A percentile compares a stretch with the other conserved stretches of the same genome.
Evolutionary conservation across 1,140 invertebrate genomes (phyloP).

Genomic region (Lithobius niger): DNA sequence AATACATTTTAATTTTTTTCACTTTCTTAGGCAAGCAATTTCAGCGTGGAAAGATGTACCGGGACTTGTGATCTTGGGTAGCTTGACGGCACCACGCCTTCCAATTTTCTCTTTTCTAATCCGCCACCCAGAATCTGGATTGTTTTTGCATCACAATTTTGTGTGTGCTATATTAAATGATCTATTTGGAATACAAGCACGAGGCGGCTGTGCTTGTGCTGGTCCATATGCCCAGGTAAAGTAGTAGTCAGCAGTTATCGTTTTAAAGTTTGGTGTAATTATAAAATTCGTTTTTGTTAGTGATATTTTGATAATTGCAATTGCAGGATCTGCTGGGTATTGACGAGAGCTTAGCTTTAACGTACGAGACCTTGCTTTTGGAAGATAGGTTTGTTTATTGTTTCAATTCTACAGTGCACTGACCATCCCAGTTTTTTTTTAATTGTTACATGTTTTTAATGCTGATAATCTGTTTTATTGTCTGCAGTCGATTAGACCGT

Average conservation of each 20-base stretch:
- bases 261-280: no score
- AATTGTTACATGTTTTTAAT: constrained; percentile 1
- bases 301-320: background rate
- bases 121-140: constrained; percentile 52
- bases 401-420: background rate
- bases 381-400: constrained; percentile 46
- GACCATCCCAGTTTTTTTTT: constrained; percentile 11
- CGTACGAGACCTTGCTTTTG: constrained; percentile 59
- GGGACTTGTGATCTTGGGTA: constrained; percentile 67
- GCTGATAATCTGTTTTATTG: constrained; percentile 11
- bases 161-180: constrained; percentile 77
- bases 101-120: constrained; percentile 80
- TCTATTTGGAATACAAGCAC: constrained; percentile 78
- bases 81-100: constrained; percentile 46
- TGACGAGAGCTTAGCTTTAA: constrained; percentile 51
- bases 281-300: no score
- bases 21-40: no score
- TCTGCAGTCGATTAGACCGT: constrained; percentile 40
- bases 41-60: constrained; percentile 25
- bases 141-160: constrained; percentile 82
- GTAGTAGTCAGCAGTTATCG: no score
- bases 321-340: constrained; percentile 69
- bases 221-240: constrained; percentile 64
- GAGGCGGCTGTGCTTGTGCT: constrained; percentile 71
- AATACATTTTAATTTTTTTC: no score